Base-by-base conservation (phyloP, 2,113 vertebrate species). In the Pollachius pollachius region DNA sequence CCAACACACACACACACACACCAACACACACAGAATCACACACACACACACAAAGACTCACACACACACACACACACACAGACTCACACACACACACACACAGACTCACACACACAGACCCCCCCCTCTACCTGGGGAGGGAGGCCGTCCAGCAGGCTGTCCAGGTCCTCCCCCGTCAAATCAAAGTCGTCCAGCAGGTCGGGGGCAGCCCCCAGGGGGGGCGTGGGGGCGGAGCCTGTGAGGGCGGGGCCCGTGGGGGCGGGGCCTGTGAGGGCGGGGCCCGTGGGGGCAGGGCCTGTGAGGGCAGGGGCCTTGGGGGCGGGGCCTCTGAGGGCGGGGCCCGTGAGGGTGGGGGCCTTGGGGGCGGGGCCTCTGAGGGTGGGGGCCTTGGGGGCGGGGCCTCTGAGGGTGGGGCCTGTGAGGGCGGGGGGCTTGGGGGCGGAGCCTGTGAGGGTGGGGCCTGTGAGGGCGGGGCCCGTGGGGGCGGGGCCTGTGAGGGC, bases 101-200 rank as follows among this genome's bases (percentile, higher is more conserved):
- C 5, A 48, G 1, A 48, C 41, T 13, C 41, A 62, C 58, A 23
- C 25, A 52, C 17, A 12, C 1, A 90, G 92, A 97, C 96, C 88
- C 94, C 0, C 87, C 89, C 0, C 90, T 83, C 5, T 34, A 88
- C 85, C 27, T 91, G 85, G 0, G 30, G 30, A 94, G 92, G 81
- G 0, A 94, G 76, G 57, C 86, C 92, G 85, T 98, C 97, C 62
- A 99, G 90, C 30, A 98, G 91, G 1, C 88, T 93, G 83, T 99
- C 97, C 69, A 99, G 80, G 82, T 99, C 96, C 0, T 96, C 95
- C 52, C 94, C 96, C 52, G 98, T 93, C 76, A 97, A 84, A 41
- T 96, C 96, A 0, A 85, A 92, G n/a, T 96, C 96, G 3, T 91
- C 92, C 78, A 93, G 87, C 64, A 92, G 79, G 6, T 94, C 92